phyloP scores from a whole-genome alignment of 2,797 vertebrate species.

The Eleutherodactylus coqui region DNA sequence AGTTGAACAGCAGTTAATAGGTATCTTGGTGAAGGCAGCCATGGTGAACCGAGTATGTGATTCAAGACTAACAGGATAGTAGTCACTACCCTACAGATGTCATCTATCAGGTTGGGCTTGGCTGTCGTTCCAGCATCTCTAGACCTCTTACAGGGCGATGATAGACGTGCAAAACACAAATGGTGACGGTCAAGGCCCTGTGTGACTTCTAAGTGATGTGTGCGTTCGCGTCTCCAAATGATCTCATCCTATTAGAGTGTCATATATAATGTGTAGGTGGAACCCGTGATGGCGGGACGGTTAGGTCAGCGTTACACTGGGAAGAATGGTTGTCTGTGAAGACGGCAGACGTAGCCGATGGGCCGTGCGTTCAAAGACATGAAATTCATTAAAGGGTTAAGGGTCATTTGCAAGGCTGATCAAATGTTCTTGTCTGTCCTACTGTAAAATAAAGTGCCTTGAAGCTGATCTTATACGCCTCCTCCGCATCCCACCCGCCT shows the following conservation, averaged over 20 bases:
- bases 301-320: background rate
- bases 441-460: background rate
- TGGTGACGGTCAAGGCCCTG: background rate
- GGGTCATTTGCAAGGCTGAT: background rate
- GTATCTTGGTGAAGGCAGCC: background rate
- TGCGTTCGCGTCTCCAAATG: background rate
- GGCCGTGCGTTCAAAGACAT: background rate
- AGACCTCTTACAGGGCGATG: background rate
- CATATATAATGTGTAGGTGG: background rate
- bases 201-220: constrained; percentile 4
- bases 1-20: background rate
- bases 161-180: background rate
- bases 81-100: too few species aligned
- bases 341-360: background rate
- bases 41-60: too few species aligned
- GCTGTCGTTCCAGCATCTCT: background rate
- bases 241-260: background rate
- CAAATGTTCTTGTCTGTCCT: background rate
- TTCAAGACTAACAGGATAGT: too few species aligned
- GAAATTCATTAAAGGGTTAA: background rate
- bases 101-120: too few species aligned
- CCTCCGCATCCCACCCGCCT: background rate
- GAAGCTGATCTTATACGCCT: background rate
- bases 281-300: background rate
- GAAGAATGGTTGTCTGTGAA: background rate